Conservation (phyloP, 1,140 invertebrate genomes). For the Macrostomum lignano region DNA sequence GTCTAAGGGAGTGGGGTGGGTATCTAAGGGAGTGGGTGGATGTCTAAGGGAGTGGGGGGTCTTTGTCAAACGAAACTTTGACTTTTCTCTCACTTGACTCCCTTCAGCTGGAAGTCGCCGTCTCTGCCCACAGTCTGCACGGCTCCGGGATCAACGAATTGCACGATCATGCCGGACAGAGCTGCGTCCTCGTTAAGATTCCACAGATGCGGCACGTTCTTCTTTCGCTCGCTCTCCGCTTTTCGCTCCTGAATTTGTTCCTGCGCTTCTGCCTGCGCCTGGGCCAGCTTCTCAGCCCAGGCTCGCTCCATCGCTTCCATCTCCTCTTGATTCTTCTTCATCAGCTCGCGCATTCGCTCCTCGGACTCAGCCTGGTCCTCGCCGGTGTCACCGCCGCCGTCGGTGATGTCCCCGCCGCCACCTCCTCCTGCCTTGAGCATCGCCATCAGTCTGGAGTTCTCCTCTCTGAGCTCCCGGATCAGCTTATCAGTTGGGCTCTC, state of each 20-base stretch:
- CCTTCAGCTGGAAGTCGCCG: background rate
- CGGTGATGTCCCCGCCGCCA: too few species aligned
- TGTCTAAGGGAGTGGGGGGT: too few species aligned
- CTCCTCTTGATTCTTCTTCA: slow-evolving; percentile 32
- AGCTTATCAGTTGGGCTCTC: too few species aligned
- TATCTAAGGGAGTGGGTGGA: too few species aligned
- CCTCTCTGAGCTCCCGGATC: slow-evolving; percentile 33
- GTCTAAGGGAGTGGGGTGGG: too few species aligned
- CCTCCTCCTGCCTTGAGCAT: slow-evolving; percentile 18
- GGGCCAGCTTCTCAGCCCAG: slow-evolving; percentile 30
- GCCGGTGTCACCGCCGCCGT: too few species aligned
- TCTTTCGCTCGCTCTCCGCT: too few species aligned
- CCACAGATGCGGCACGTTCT: too few species aligned
- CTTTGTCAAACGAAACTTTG: too few species aligned
- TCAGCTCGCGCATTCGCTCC: slow-evolving; percentile 27
- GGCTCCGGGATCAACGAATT: slow-evolving; percentile 30
- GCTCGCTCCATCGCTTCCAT: slow-evolving; percentile 31
- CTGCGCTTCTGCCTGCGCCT: slow-evolving; percentile 17
- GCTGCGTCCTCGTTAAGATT: slow-evolving; percentile 36
- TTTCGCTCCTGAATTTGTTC: too few species aligned
- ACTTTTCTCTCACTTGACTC: too few species aligned
- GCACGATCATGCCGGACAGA: slow-evolving; percentile 33
- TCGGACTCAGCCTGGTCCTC: too few species aligned
- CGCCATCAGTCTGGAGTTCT: slow-evolving; percentile 31
- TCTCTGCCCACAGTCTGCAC: background rate